phyloP scores from a whole-genome alignment of 2,888 invertebrate species.

The Leucoptera coffeella region DNA sequence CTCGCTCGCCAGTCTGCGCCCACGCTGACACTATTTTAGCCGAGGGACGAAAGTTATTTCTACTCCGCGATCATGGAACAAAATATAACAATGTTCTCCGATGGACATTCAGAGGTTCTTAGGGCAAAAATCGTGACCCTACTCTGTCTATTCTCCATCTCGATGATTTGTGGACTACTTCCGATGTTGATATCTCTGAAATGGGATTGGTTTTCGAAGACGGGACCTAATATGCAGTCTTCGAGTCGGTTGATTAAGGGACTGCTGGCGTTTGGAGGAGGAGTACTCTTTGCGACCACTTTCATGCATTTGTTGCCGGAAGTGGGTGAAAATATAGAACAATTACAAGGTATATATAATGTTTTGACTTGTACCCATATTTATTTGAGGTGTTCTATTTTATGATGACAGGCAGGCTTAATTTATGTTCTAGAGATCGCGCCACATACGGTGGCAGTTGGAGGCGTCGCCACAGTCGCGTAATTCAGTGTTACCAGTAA shows the following conservation, averaged over 20 bases:
- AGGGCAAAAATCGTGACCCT: constrained; percentile 75
- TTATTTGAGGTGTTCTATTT: too few relatives aligned
- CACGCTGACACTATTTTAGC: too few relatives aligned
- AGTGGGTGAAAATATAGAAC: constrained; percentile 62
- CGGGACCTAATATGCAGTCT: constrained; percentile 30
- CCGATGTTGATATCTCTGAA: constrained; percentile 66
- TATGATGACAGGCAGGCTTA: neutral
- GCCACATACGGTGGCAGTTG: too few relatives aligned
- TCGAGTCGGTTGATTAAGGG: constrained; percentile 53
- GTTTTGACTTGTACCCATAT: too few relatives aligned
- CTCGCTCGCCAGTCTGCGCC: too few relatives aligned
- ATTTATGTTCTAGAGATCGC: too few relatives aligned
- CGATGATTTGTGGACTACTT: constrained; percentile 67
- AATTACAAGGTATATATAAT: constrained; percentile 39
- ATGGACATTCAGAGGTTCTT: constrained; percentile 35
- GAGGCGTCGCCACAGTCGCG: too few relatives aligned
- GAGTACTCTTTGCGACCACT: constrained; percentile 74
- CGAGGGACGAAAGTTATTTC: too few relatives aligned
- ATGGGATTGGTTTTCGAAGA: constrained; percentile 55
- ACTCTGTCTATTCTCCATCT: constrained; percentile 68
- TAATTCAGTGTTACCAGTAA: too few relatives aligned
- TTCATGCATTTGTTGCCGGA: constrained; percentile 79
- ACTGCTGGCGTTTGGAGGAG: constrained; percentile 74
- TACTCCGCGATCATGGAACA: too few relatives aligned
- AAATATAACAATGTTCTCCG: too few relatives aligned